phyloP scores from a whole-genome alignment of 2,888 invertebrate genomes.

The Zaprionus obscuricornis region DNA sequence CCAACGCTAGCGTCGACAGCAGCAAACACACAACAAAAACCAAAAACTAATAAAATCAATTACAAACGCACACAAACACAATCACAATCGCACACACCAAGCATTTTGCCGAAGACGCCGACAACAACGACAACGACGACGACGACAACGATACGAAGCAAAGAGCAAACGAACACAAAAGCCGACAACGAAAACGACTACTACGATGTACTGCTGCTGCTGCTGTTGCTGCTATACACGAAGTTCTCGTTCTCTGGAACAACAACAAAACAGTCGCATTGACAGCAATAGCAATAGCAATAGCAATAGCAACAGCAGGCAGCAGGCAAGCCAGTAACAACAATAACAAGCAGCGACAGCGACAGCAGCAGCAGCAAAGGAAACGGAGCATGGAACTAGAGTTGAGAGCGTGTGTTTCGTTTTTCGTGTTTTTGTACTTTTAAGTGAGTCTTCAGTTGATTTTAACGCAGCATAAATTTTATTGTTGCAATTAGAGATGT shows the following conservation, averaged over 20 bases:
- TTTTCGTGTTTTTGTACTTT: constrained; percentile 17
- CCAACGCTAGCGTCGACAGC: constrained; percentile 56
- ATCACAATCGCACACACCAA: constrained; percentile 34
- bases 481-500: constrained; percentile 13
- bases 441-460: constrained; percentile 1
- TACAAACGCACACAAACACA: constrained; percentile 71
- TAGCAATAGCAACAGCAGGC: constrained; percentile 1
- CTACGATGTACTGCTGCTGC: neutral
- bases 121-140: constrained; percentile 25
- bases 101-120: constrained; percentile 34
- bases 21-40: constrained; percentile 76
- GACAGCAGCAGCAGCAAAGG: constrained; percentile 44
- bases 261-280: too few species aligned
- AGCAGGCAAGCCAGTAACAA: too few species aligned
- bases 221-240: constrained; percentile 34
- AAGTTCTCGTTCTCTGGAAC: constrained; percentile 56
- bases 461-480: constrained; percentile 11
- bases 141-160: constrained; percentile 34
- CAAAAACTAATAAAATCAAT: constrained; percentile 82
- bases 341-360: too few species aligned
- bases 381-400: constrained; percentile 56
- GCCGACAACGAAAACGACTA: constrained; percentile 46
- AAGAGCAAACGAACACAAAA: constrained; percentile 57
- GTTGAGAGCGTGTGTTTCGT: constrained; percentile 44
- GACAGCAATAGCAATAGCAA: constrained; percentile 19